Conservation (phyloP, 1,140 invertebrate genomes). For the Drosophila virilis region DNA sequence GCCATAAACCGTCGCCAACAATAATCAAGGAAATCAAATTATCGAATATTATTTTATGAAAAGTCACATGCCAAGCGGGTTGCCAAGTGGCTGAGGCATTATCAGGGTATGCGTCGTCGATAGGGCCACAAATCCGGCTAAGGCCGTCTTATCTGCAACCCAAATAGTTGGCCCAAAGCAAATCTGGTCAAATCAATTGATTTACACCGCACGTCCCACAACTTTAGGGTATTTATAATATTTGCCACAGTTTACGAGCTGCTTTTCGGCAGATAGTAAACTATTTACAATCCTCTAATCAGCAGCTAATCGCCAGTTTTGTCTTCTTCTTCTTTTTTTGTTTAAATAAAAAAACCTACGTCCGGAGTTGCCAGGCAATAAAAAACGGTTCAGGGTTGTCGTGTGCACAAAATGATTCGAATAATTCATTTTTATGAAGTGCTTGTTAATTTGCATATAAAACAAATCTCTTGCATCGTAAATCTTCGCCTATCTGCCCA, state of each 20-base stretch:
- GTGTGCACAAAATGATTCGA: neutral
- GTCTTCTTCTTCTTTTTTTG: conserved; percentile 4
- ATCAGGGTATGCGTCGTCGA: conserved; percentile 9
- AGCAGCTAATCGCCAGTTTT: conserved; percentile 35
- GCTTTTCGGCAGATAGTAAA: conserved; percentile 37
- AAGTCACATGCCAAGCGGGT: conserved; percentile 29
- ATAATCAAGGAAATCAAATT: conserved; percentile 38
- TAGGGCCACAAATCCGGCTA: conserved; percentile 11
- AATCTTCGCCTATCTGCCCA: conserved; percentile 18
- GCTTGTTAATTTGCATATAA: conserved; percentile 38
- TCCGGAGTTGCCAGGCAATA: conserved; percentile 42
- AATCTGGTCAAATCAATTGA: conserved; percentile 46
- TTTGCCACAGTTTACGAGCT: conserved; percentile 12
- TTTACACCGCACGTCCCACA: conserved; percentile 16
- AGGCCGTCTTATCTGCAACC: conserved; percentile 22
- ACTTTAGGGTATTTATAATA: conserved; percentile 3
- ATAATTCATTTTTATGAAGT: conserved; percentile 19
- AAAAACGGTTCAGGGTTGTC: conserved; percentile 5
- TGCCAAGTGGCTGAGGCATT: conserved; percentile 21
- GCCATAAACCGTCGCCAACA: conserved; percentile 8
- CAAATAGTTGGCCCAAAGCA: conserved; percentile 19
- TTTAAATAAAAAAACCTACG: conserved; percentile 4
- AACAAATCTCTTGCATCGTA: conserved; percentile 27
- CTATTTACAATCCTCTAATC: conserved; percentile 54
- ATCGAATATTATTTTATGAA: conserved; percentile 1